Conservation (phyloP, 2,113 vertebrate species). For the Hiodon alosoides region DNA sequence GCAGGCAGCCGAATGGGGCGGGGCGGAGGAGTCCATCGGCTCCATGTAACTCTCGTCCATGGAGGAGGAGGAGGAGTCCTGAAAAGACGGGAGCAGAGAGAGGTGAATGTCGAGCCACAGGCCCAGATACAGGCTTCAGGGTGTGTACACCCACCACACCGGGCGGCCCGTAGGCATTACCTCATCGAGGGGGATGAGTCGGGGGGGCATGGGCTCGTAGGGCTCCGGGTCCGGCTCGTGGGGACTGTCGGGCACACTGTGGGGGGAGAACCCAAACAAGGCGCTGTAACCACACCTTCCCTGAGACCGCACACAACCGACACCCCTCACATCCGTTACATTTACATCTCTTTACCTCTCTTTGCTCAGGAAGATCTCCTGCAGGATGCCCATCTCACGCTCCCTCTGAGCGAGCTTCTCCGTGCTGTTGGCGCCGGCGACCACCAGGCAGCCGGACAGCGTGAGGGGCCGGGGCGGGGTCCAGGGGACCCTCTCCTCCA, state of each 20-base stretch:
- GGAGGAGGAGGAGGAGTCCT: conserved; percentile 74
- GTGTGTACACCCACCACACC: background rate
- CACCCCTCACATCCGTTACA: background rate
- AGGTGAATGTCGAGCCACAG: background rate
- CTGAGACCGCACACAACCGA: background rate
- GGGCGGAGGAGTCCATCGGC: conserved; percentile 56
- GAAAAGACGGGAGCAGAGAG: conserved; percentile 7
- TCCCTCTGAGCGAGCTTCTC: conserved; percentile 83
- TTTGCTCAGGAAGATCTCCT: conserved; percentile 92
- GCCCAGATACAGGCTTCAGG: background rate
- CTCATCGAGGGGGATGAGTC: conserved; percentile 85
- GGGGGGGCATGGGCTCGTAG: conserved; percentile 80
- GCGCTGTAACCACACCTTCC: background rate
- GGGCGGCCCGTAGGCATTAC: conserved; percentile 44
- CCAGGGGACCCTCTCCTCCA: conserved; percentile 91
- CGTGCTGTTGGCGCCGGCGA: conserved; percentile 72
- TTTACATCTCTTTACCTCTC: conserved; percentile 69
- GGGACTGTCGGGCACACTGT: conserved; percentile 68
- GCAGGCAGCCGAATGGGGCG: conserved; percentile 47
- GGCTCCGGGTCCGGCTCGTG: conserved; percentile 86
- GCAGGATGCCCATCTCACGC: conserved; percentile 86
- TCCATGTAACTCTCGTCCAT: conserved; percentile 73
- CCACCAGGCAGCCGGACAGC: conserved; percentile 66
- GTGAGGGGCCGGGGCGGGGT: conserved; percentile 68
- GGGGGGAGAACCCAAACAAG: background rate